Evolutionary conservation across 1,140 invertebrate species (phyloP).

Genomic region (Drosophila rufa): DNA sequence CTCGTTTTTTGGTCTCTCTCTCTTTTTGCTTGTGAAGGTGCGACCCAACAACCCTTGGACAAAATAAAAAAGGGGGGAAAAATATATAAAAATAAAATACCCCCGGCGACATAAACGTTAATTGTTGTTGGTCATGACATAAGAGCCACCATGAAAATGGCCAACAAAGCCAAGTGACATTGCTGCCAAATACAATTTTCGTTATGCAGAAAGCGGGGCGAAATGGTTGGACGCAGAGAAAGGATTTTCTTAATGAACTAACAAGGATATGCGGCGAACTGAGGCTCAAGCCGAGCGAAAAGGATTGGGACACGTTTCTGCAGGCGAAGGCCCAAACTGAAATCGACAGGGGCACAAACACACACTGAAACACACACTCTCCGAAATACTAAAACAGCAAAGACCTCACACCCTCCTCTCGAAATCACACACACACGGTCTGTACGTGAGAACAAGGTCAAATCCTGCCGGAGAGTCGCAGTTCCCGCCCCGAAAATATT

Average conservation of each 20-base stretch:
- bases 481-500: constrained; percentile 21
- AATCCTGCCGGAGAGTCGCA: constrained; percentile 31
- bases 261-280: constrained; percentile 50
- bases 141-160: constrained; percentile 58
- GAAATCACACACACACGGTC: neutral
- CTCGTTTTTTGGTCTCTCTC: neutral
- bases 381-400: constrained; percentile 10
- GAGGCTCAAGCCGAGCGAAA: constrained; percentile 50
- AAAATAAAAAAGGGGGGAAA: constrained; percentile 22
- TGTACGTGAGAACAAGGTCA: constrained; percentile 58
- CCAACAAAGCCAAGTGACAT: constrained; percentile 54
- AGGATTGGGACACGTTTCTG: constrained; percentile 49
- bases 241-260: constrained; percentile 60
- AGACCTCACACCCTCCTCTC: neutral
- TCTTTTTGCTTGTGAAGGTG: constrained; percentile 14
- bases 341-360: constrained; percentile 26
- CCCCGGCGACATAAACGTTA: constrained; percentile 51
- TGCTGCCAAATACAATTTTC: constrained; percentile 56
- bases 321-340: constrained; percentile 55
- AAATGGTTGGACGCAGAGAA: neutral
- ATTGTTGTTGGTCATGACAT: constrained; percentile 74
- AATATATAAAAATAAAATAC: constrained; percentile 12
- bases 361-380: constrained; percentile 15
- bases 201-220: constrained; percentile 52
- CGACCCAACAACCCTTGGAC: constrained; percentile 34